These are phyloP conservation scores for Anastrepha ludens DNA, from an alignment of 1,140 invertebrate genomes.

Conservation along the genomic window DNA sequence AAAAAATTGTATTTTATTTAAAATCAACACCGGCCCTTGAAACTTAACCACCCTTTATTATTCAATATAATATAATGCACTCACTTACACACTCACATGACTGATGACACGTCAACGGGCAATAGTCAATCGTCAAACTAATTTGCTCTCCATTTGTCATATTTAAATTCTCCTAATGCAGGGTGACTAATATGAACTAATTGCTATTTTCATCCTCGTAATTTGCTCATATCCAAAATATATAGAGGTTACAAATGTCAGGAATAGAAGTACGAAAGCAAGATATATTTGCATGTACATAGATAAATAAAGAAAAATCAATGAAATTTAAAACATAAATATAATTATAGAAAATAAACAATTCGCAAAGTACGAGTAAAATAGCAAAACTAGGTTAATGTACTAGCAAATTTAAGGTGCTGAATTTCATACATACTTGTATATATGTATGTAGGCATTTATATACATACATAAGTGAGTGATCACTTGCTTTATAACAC, in stretches of 20 bases:
- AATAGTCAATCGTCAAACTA: not conserved
- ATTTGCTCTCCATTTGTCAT: not conserved
- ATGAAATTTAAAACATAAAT: no score
- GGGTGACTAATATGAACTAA: not conserved
- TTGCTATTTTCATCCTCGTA: no score
- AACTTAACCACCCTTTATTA: no score
- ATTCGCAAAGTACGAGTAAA: not conserved
- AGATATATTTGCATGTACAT: no score
- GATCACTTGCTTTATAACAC: no score
- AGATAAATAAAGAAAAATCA: no score
- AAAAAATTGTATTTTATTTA: no score
- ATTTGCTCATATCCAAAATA: no score
- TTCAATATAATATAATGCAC: not conserved
- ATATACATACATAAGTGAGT: not conserved
- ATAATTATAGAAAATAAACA: no score
- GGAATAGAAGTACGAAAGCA: no score
- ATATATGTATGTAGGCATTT: not conserved
- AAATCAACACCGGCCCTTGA: no score
- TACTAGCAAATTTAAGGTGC: not conserved
- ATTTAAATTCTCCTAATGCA: not conserved
- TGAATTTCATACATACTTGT: not conserved
- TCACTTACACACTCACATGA: not conserved
- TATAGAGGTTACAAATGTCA: no score
- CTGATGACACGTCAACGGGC: not conserved
- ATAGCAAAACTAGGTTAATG: constrained; percentile 8